These are phyloP conservation scores for Crenichthys baileyi DNA, from an alignment of 2,797 vertebrate genomes.

Conservation along the genomic window DNA sequence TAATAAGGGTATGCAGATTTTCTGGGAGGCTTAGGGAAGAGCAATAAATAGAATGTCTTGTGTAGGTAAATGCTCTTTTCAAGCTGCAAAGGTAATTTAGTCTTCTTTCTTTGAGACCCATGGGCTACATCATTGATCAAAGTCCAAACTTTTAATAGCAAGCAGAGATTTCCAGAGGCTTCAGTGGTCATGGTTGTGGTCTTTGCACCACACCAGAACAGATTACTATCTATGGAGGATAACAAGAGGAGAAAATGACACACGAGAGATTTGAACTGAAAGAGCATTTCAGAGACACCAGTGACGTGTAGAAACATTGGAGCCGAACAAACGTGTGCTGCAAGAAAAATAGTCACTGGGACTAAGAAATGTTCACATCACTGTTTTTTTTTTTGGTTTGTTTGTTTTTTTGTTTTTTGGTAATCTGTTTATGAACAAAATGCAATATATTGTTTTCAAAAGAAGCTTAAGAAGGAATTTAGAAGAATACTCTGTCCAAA, in stretches of 20 bases:
- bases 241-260: conserved; percentile 25
- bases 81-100: conserved; percentile 62
- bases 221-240: conserved; percentile 17
- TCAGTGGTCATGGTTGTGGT: conserved; percentile 31
- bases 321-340: conserved; percentile 1
- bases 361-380: not conserved
- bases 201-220: conserved; percentile 40
- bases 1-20: conserved; percentile 53
- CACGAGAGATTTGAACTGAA: conserved; percentile 12
- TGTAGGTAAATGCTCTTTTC: conserved; percentile 63
- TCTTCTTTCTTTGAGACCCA: conserved; percentile 42
- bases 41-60: conserved; percentile 64
- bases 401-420: not conserved
- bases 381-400: conserved; percentile 1
- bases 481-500: conserved; percentile 18
- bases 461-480: conserved; percentile 12
- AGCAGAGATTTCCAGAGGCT: conserved; percentile 56
- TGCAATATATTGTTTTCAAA: not conserved
- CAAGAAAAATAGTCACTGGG: not conserved
- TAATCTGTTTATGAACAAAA: not conserved
- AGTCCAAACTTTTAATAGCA: conserved; percentile 66
- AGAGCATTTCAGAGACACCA: conserved; percentile 19
- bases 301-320: conserved; percentile 19
- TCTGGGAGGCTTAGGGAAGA: conserved; percentile 38
- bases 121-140: conserved; percentile 54